phyloP scores from a whole-genome alignment of 2,797 vertebrate genomes.

The Lutra lutra region DNA sequence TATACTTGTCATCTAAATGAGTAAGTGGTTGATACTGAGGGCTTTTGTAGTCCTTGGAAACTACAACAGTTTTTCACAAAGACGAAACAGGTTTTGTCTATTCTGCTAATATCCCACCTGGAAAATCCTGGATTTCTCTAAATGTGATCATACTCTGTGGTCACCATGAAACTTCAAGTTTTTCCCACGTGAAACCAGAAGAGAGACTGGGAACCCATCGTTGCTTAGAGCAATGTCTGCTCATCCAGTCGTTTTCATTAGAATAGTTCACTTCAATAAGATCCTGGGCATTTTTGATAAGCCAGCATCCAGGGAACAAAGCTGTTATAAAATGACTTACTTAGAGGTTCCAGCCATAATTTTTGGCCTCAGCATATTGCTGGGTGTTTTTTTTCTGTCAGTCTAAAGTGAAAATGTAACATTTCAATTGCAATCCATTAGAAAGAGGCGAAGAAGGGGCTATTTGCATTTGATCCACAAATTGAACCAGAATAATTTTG shows the following conservation, averaged over 20 bases:
- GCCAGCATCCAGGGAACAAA: constrained; percentile 82
- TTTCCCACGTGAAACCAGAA: constrained; percentile 70
- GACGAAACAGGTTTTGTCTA: background rate
- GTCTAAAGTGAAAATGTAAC: constrained; percentile 87
- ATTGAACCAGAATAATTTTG: constrained; percentile 85
- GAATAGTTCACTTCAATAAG: constrained; percentile 82
- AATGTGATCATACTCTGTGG: constrained; percentile 67
- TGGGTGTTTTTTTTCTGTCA: constrained; percentile 86
- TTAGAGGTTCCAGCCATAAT: constrained; percentile 84
- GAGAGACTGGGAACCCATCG: constrained; percentile 62
- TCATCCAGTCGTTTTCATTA: constrained; percentile 83
- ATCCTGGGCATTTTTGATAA: constrained; percentile 84
- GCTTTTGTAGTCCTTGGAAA: background rate
- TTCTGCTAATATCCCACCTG: constrained; percentile 1
- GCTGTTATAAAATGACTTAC: constrained; percentile 85
- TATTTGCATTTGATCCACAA: constrained; percentile 85
- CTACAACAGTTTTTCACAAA: background rate
- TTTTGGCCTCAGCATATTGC: constrained; percentile 86
- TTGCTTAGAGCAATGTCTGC: constrained; percentile 72
- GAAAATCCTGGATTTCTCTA: constrained; percentile 42
- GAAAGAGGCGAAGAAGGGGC: constrained; percentile 76
- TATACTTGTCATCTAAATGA: background rate
- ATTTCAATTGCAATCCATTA: constrained; percentile 85
- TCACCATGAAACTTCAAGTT: constrained; percentile 70
- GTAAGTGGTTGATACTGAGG: accelerated